Conservation (phyloP, 2,113 vertebrate species). For the Hystrix brachyura region DNA sequence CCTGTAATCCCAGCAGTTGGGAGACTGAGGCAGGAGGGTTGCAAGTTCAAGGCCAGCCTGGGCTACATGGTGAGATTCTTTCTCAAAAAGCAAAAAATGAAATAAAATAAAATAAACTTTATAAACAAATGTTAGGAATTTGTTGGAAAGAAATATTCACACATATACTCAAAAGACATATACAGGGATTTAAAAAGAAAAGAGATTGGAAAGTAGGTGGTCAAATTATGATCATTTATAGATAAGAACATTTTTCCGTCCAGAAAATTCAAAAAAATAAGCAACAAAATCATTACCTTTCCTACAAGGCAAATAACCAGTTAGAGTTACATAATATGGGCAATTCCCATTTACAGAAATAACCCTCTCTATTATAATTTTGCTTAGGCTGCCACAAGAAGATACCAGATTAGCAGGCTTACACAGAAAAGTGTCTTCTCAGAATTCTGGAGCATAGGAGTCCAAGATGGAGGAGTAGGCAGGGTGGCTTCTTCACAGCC, state of each 20-base stretch:
- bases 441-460: neutral
- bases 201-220: neutral
- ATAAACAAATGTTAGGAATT: neutral
- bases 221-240: slow-evolving; percentile 7
- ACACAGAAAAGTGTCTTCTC: neutral
- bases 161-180: neutral
- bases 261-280: slow-evolving; percentile 52
- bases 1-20: no score
- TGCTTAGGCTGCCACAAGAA: neutral
- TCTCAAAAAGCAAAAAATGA: neutral
- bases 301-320: slow-evolving; percentile 3
- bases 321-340: neutral
- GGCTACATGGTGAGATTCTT: neutral
- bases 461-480: neutral
- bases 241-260: slow-evolving; percentile 16
- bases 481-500: neutral
- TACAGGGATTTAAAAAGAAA: neutral
- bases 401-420: neutral
- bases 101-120: neutral
- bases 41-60: neutral
- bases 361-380: neutral
- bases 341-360: neutral
- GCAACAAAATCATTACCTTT: slow-evolving; percentile 9
- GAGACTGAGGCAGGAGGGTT: neutral
- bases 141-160: slow-evolving; percentile 31